Percentiles rank a stretch among this genome's conserved stretches.
Evolutionary conservation across 1,140 invertebrate genomes (phyloP).

Genomic region (Copidosoma floridanum): DNA sequence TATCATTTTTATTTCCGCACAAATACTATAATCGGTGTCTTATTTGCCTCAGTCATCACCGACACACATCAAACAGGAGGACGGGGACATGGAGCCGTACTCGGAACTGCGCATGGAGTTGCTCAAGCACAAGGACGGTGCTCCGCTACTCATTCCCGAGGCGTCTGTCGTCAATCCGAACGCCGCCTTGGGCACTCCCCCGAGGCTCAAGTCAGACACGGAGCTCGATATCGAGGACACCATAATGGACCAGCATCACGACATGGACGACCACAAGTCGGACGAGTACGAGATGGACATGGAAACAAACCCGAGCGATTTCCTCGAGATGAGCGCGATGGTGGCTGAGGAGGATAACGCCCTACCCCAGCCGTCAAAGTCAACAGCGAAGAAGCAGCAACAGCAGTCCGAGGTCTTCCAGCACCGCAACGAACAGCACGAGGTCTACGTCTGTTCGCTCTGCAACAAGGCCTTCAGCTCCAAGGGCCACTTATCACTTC

Average conservation of each 20-base stretch:
- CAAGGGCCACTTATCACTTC: constrained; percentile 56
- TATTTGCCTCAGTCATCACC: not conserved
- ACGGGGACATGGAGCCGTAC: constrained; percentile 29
- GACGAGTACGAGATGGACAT: constrained; percentile 56
- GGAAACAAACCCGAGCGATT: constrained; percentile 55
- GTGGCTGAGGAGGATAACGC: constrained; percentile 18
- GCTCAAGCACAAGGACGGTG: constrained; percentile 43
- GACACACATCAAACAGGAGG: constrained; percentile 13
- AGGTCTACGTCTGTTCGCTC: constrained; percentile 56
- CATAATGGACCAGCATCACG: constrained; percentile 35
- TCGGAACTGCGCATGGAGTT: constrained; percentile 41
- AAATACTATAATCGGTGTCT: no score
- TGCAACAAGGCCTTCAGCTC: constrained; percentile 58
- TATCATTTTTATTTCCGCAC: no score
- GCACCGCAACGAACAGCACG: constrained; percentile 52
- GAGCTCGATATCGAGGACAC: constrained; percentile 49
- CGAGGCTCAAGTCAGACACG: constrained; percentile 51
- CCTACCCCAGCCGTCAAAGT: not conserved
- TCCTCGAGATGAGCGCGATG: constrained; percentile 20
- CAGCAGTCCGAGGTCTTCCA: constrained; percentile 37
- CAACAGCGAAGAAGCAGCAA: constrained; percentile 7
- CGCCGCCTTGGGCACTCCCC: constrained; percentile 53
- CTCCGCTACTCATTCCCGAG: constrained; percentile 53
- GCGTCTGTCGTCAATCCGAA: constrained; percentile 55
- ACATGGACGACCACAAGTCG: constrained; percentile 48